Evolutionary conservation across 2,797 vertebrate species (phyloP).

Genomic region (Gorsachius magnificus): DNA sequence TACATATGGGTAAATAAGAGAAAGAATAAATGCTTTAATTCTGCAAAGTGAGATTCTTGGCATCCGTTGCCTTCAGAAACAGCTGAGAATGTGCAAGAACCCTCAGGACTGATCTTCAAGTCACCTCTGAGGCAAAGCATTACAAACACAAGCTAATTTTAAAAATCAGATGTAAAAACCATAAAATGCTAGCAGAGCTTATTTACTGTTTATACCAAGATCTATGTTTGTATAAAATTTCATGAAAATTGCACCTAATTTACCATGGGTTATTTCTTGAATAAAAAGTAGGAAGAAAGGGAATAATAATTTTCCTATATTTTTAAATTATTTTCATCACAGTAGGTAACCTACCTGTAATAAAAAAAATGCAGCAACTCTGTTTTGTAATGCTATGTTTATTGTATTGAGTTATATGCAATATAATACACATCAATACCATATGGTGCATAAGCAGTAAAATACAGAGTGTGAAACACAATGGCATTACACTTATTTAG

Average conservation of each 20-base stretch:
- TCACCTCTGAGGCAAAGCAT: neutral
- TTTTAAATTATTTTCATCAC: conserved; percentile 30
- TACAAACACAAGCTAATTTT: conserved; percentile 18
- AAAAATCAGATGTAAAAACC: neutral
- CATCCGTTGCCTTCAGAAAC: neutral
- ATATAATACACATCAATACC: conserved; percentile 34
- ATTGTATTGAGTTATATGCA: conserved; percentile 51
- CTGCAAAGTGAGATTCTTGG: neutral
- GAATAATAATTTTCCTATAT: conserved; percentile 17
- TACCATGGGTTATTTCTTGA: neutral
- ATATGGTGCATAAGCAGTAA: conserved; percentile 32
- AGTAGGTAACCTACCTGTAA: conserved; percentile 23
- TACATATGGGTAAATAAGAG: neutral
- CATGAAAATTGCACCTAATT: neutral
- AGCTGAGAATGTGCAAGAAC: neutral
- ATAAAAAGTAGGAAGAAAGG: conserved; percentile 25
- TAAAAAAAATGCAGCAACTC: conserved; percentile 15
- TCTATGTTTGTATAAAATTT: conserved; percentile 20
- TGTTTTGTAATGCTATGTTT: conserved; percentile 27
- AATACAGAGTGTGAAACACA: conserved; percentile 29
- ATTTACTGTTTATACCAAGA: conserved; percentile 11
- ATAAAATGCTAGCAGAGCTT: conserved; percentile 12
- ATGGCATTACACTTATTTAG: conserved; percentile 53
- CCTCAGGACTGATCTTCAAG: neutral
- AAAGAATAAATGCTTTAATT: neutral